phyloP scores from a whole-genome alignment of 1,140 invertebrate species.

The Nixonia krombeini region DNA sequence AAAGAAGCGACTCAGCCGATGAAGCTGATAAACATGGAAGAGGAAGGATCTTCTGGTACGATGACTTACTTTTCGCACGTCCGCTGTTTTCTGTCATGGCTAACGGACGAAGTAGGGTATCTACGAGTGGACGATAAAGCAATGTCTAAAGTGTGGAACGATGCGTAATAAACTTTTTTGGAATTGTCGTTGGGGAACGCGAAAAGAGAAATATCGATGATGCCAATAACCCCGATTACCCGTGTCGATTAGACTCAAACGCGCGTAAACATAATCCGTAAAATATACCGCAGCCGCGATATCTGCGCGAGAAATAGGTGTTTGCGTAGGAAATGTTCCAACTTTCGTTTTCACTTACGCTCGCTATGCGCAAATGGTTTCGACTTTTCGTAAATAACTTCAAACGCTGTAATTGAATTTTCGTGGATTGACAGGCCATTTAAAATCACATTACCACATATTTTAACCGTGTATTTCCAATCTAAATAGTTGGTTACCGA shows the following conservation, averaged over 20 bases:
- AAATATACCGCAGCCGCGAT: constrained; percentile 2
- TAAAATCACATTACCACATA: no score
- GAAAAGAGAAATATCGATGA: constrained; percentile 24
- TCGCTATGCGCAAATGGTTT: no score
- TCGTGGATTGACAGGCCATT: no score
- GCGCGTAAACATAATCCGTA: not conserved
- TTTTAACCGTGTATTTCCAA: no score
- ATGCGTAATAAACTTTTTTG: constrained; percentile 32
- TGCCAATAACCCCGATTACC: constrained; percentile 43
- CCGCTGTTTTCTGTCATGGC: constrained; percentile 35
- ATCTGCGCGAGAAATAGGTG: no score
- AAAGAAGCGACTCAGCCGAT: no score
- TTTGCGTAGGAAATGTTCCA: not conserved
- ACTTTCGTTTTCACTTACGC: no score
- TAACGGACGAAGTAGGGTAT: constrained; percentile 39
- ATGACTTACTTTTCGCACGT: constrained; percentile 22
- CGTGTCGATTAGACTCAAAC: not conserved
- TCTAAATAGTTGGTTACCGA: no score
- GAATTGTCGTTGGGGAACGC: constrained; percentile 22
- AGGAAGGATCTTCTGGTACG: constrained; percentile 35
- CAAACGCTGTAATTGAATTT: no score
- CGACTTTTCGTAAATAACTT: no score
- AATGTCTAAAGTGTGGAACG: constrained; percentile 35
- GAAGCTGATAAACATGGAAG: constrained; percentile 34
- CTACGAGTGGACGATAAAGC: constrained; percentile 36